phyloP scores from a whole-genome alignment of 1,140 invertebrate species.

The Heliconius hewitsoni region DNA sequence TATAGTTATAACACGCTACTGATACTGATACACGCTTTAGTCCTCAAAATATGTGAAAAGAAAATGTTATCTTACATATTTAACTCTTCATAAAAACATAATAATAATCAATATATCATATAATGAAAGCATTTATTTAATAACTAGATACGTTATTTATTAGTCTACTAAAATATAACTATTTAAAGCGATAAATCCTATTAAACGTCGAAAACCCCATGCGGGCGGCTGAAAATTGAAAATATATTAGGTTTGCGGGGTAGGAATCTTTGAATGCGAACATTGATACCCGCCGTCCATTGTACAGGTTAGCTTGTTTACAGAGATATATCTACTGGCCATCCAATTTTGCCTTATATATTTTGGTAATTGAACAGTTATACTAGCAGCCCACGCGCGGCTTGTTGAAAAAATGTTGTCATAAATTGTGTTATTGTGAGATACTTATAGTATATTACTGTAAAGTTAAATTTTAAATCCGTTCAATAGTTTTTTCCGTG shows the following conservation, averaged over 20 bases:
- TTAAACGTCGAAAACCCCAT: conserved; percentile 64
- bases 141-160: not conserved
- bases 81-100: not conserved
- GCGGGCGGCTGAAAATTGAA: conserved; percentile 73
- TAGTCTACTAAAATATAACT: not conserved
- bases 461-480: too few species aligned
- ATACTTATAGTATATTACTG: too few species aligned
- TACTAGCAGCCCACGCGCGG: too few species aligned
- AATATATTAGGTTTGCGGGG: conserved; percentile 73
- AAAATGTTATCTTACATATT: not conserved
- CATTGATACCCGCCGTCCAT: conserved; percentile 57
- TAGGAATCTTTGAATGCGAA: conserved; percentile 47
- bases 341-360: conserved; percentile 6
- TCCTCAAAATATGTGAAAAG: not conserved
- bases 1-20: not conserved
- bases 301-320: conserved; percentile 64
- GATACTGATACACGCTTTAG: not conserved
- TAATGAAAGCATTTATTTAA: too few species aligned
- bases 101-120: too few species aligned
- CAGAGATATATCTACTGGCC: conserved; percentile 57
- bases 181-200: conserved; percentile 57
- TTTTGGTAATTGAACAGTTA: not conserved
- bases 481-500: too few species aligned
- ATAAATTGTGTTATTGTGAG: too few species aligned
- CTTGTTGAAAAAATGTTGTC: too few species aligned